These are phyloP conservation scores for Edolisoma coerulescens DNA, from an alignment of 2,113 vertebrate genomes.

Conservation along the genomic window DNA sequence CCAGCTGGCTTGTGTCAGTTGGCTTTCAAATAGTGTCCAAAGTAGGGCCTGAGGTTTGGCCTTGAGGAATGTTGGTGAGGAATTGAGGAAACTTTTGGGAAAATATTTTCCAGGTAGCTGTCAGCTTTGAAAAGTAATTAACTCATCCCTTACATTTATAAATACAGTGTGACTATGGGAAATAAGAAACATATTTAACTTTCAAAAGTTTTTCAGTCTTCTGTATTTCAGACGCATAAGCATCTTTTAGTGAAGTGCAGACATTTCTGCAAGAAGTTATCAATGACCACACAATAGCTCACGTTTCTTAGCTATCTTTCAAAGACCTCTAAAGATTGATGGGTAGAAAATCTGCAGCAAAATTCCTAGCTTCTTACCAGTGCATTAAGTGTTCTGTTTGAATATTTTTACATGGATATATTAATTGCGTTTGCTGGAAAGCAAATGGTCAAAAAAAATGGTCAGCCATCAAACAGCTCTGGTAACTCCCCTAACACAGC, in stretches of 20 bases:
- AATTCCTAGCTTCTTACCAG: neutral
- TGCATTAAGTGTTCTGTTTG: neutral
- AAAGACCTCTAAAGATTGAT: neutral
- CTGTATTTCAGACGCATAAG: neutral
- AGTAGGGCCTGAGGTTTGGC: neutral
- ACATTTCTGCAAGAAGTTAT: neutral
- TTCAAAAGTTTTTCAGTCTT: neutral
- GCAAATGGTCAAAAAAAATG: accelerated
- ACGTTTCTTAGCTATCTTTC: neutral
- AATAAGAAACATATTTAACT: neutral
- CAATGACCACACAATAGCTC: neutral
- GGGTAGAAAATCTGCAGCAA: neutral
- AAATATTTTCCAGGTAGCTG: neutral
- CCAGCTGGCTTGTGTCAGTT: neutral
- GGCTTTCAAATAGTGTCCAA: neutral
- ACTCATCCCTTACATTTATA: neutral
- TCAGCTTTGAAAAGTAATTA: neutral
- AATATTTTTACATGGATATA: neutral
- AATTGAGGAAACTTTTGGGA: neutral
- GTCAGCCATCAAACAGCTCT: neutral
- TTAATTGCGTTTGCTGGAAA: neutral
- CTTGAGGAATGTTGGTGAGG: accelerated
- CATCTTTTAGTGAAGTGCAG: neutral
- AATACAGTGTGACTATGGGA: neutral
- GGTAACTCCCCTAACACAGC: neutral